Base-by-base conservation (phyloP, 1,140 invertebrate species). In the Lepidotrigona ventralis region DNA sequence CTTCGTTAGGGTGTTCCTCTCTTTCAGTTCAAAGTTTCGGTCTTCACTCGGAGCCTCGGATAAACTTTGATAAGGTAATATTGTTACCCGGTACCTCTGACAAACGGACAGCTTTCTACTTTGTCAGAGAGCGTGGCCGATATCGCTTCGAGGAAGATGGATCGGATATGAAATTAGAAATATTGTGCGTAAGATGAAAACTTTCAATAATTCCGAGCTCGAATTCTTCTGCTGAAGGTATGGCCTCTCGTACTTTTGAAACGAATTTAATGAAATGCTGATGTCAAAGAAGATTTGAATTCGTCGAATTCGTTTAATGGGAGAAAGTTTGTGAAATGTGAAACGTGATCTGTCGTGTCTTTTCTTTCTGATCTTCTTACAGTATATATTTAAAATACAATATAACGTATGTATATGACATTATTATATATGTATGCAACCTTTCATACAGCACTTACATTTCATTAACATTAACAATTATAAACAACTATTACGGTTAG, bases 11-110 rank as follows among this genome's bases (percentile, higher is more conserved):
- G 46, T 72, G 53, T 83, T 72, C 75, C 78, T n/a, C 66, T 17
- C 53, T 83, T 72, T 68, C 68, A 23, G 85, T 83, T 63, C 58
- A 70, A 85, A 88, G 84, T 88, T 88, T 73, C 53, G 56, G 63
- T 70, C 79, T 75, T 69, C 56, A 63, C 71, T 64, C 39, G 63
- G 54, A 88, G 73, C 69, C 56, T 66, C 54, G 85, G 80, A 85
- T 88, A 88, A 88, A 88, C 80, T 88, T 88, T 64, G 66, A 70
- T 85, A 84, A 76, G 79, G 72, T 66, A 88, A 85, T 87, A 88
- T 87, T 80, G 77, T 74, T 86, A 86, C 86, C 39, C 75, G 79
- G 75, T 87, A 78, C 53, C 51, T 58, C 77, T 72, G 82, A 83
- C 77, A 83, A 83, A 83, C 82, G 82, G 73, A 72, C 15, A 56